Percentiles rank a stretch among this genome's conserved stretches.
phyloP scores from a whole-genome alignment of 92 coral and sea anemone genomes.

The Montipora capitata region DNA sequence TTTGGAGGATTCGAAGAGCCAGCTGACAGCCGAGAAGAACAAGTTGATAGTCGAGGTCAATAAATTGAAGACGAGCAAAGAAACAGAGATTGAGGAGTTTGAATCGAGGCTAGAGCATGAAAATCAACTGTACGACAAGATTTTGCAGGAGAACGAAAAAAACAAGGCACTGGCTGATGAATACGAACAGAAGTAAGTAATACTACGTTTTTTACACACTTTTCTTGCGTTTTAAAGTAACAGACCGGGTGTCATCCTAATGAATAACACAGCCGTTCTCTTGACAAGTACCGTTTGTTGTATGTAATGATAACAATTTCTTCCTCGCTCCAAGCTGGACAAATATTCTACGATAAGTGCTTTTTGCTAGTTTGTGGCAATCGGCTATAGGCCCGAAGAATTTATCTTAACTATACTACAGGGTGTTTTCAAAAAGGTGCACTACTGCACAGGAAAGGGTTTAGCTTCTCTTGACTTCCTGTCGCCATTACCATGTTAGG shows the following conservation, averaged over 20 bases:
- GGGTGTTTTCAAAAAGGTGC: too few relatives aligned
- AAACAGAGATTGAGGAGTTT: slow-evolving; percentile 9
- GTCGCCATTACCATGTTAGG: too few relatives aligned
- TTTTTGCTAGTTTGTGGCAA: neutral
- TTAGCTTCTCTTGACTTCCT: too few relatives aligned
- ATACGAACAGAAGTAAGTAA: slow-evolving; percentile 13
- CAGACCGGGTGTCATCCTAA: too few relatives aligned
- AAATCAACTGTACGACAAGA: slow-evolving; percentile 1
- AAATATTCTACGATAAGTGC: neutral
- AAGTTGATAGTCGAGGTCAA: slow-evolving; percentile 7
- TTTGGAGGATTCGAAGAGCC: slow-evolving; percentile 11
- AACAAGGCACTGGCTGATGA: slow-evolving; percentile 14
- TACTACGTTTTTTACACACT: neutral
- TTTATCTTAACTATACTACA: neutral
- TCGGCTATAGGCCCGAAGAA: neutral
- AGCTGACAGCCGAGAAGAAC: slow-evolving; percentile 9
- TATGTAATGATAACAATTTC: neutral
- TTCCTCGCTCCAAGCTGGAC: neutral
- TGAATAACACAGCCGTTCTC: too few relatives aligned
- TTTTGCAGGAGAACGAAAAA: neutral
- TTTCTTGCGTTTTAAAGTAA: too few relatives aligned
- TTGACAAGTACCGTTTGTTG: too few relatives aligned
- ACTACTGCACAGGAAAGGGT: too few relatives aligned
- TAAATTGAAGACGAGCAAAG: neutral
- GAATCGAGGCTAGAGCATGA: neutral